Evolutionary conservation across 2,113 vertebrate genomes (phyloP).

Genomic region (Balaenoptera acutorostrata): DNA sequence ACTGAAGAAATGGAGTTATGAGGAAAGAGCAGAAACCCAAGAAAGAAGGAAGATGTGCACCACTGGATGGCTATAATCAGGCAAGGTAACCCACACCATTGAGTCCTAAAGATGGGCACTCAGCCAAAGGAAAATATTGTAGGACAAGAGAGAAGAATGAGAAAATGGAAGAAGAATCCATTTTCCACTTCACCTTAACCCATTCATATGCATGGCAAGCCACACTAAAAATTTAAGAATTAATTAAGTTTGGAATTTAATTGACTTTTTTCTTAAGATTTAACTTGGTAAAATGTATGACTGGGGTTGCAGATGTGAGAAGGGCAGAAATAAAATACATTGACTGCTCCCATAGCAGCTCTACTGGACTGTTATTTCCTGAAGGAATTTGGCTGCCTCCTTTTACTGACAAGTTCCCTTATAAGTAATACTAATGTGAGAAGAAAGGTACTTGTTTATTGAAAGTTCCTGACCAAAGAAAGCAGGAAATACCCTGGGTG

Average conservation of each 20-base stretch:
- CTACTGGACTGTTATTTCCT: not conserved
- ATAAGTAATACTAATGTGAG: conserved; percentile 24
- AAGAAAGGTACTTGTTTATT: conserved; percentile 34
- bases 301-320: not conserved
- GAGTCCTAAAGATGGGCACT: not conserved
- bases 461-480: not conserved
- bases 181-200: not conserved
- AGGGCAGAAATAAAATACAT: not conserved
- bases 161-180: not conserved
- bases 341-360: not conserved
- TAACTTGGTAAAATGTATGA: not conserved
- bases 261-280: not conserved
- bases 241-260: not conserved
- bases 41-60: not conserved
- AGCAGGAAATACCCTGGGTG: conserved; percentile 42
- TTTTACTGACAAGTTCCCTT: not conserved
- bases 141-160: not conserved
- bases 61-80: not conserved
- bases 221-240: not conserved
- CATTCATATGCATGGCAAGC: not conserved
- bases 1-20: not conserved
- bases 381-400: not conserved
- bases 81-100: not conserved
- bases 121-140: not conserved
- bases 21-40: not conserved